These are phyloP conservation scores for Artibeus lituratus DNA, from an alignment of 2,797 vertebrate species.

Conservation along the genomic window DNA sequence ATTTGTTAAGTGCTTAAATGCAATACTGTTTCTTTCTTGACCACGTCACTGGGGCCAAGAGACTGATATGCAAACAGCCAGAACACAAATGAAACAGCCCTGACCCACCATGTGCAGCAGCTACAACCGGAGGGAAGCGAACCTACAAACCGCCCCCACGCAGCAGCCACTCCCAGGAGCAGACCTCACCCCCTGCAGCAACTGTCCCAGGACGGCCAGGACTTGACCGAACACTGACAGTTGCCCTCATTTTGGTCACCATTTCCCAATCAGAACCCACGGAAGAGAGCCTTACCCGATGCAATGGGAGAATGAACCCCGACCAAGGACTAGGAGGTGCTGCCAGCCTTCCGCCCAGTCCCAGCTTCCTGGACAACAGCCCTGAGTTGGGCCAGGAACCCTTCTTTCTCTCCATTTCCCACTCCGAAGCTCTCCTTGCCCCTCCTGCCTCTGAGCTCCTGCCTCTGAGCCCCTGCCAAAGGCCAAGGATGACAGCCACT, in stretches of 20 bases:
- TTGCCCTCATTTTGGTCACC: neutral
- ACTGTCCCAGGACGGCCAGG: neutral
- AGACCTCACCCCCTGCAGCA: neutral
- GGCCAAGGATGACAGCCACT: neutral
- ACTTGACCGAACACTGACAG: neutral
- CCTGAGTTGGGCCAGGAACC: neutral
- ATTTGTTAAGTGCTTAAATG: neutral
- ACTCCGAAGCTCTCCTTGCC: neutral
- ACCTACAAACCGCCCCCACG: rapidly evolving
- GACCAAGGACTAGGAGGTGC: neutral
- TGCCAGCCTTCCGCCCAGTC: rapidly evolving
- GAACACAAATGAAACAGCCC: neutral
- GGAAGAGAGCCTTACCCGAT: neutral
- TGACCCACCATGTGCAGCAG: neutral
- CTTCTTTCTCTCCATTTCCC: neutral
- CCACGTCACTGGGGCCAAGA: neutral
- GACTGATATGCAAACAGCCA: neutral
- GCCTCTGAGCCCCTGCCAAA: neutral
- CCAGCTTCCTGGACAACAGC: neutral
- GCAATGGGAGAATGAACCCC: neutral
- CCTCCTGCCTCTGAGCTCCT: neutral
- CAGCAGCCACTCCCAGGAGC: neutral
- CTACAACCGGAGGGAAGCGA: neutral
- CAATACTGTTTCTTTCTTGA: neutral
- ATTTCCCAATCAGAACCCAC: neutral